Evolutionary conservation across 2,113 vertebrate species (phyloP).

Genomic region (Corvus cornix): DNA sequence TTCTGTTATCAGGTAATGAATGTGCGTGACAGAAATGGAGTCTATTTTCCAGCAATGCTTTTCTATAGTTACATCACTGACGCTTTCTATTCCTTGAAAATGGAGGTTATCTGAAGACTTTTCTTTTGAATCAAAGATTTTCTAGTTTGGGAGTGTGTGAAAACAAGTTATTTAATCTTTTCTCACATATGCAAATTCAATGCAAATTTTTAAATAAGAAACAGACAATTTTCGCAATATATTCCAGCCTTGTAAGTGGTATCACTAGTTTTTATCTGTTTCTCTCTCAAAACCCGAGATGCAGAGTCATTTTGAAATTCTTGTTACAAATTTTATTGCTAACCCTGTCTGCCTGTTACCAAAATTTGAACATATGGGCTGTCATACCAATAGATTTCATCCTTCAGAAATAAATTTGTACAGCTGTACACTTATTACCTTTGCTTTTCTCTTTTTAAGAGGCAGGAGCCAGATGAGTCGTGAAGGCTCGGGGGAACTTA

Average conservation of each 20-base stretch:
- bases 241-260: not conserved
- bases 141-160: not conserved
- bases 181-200: not conserved
- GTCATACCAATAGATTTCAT: not conserved
- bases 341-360: not conserved
- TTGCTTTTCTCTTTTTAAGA: not conserved
- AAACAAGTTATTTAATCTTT: not conserved
- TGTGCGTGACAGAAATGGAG: not conserved
- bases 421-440: not conserved
- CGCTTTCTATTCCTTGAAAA: constrained; percentile 41
- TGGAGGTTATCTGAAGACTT: not conserved
- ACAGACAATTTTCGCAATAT: constrained; percentile 1
- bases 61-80: constrained; percentile 34
- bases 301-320: not conserved
- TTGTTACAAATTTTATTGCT: not conserved
- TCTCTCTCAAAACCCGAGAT: not conserved
- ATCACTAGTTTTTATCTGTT: not conserved
- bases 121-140: constrained; percentile 10
- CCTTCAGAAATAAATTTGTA: not conserved
- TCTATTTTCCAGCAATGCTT: not conserved
- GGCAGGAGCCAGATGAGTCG: rapidly evolving
- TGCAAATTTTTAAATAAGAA: not conserved
- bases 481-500: not conserved
- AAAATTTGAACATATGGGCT: not conserved
- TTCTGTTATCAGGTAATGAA: not conserved